Conservation (phyloP, 2,888 invertebrate species). For the Drepanosiphum platanoidis region DNA sequence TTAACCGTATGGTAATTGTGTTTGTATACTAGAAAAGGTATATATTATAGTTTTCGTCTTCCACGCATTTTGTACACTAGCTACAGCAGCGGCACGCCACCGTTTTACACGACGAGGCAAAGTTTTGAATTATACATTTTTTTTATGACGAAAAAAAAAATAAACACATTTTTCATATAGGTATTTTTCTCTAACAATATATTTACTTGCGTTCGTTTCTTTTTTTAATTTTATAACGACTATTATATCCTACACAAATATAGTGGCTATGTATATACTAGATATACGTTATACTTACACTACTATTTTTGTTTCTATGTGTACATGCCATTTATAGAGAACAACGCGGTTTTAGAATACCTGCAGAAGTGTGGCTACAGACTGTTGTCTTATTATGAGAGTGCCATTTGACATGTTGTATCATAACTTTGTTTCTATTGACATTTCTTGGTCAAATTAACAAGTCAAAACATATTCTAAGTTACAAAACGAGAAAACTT, state of each 20-base stretch:
- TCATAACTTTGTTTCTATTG: background rate
- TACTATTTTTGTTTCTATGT: background rate
- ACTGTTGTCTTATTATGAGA: background rate
- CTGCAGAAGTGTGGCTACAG: background rate
- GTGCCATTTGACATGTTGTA: background rate
- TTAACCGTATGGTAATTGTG: conserved; percentile 26
- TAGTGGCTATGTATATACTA: too few species aligned
- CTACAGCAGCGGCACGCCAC: background rate
- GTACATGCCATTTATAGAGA: background rate
- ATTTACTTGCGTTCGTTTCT: background rate
- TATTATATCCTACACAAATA: too few species aligned
- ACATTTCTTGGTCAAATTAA: background rate
- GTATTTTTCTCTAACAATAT: background rate
- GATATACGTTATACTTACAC: too few species aligned
- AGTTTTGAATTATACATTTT: conserved; percentile 14
- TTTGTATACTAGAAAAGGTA: background rate
- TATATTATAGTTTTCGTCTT: background rate
- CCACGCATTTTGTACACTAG: background rate
- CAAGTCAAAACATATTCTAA: background rate
- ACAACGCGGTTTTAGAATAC: background rate
- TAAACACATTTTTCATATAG: background rate
- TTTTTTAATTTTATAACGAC: background rate
- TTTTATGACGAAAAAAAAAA: background rate
- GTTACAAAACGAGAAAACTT: background rate
- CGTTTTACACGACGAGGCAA: background rate